Evolutionary conservation across 2,888 invertebrate species (phyloP), one percentile per base, ranked within the genome.

Genomic region (Petrophora chlorosata): DNA sequence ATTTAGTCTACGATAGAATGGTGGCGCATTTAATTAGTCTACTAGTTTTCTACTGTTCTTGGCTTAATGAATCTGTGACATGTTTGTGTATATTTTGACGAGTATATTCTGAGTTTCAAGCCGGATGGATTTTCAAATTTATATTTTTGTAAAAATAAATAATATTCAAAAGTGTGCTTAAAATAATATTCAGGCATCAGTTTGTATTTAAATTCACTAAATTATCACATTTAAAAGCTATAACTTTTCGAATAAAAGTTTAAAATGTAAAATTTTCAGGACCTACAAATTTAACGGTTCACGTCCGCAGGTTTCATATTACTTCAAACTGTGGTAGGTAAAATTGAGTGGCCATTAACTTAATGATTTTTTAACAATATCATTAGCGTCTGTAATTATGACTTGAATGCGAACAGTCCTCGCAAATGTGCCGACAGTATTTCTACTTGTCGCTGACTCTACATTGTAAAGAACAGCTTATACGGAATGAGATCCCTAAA

Each of bases 381-480:
- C 65, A 73, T 69, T 68, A 65, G 53, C 54, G 29, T 7, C 34
- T 53, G 51, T 68, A 65, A 73, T 70, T 65, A 66, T 61, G 35
- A 36, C 38, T 26, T 50, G 56, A 64, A 69, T 67, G 63, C 65
- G 64, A 66, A 58, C 66, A 15, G 19, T 64, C 62, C 51, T 59
- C 51, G 70, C 65, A 68, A 73, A 72, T 67, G 63, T 64, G 64
- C 59, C 52, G 52, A 51, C 59, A 65, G 62, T 64, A 71, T 76
- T 79, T 68, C 47, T 58, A 65, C 62, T 75, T 65, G 71, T 66
- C 71, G 66, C 67, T 68, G 61, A 59, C 67, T 56, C 73, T 76
- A 85, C 83, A 76, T 72, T 82, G 84, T 85, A 76, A 65, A 63
- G 54, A 73, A 61, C 67, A 72, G 72, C 72, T 77, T 75, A 73